phyloP scores from a whole-genome alignment of 92 coral and sea anemone species.

The Montipora capitata region DNA sequence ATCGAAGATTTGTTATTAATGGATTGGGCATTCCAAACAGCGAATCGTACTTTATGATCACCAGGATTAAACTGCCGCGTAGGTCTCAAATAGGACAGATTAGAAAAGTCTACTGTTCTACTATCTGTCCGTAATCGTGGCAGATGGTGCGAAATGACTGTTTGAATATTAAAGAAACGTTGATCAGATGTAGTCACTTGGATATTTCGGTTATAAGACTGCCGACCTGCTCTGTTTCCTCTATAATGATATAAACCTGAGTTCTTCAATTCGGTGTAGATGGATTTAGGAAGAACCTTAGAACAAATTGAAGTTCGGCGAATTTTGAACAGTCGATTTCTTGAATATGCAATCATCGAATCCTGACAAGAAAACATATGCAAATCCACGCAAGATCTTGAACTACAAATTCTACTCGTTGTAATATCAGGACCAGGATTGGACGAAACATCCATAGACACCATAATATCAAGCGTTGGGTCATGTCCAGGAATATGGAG shows the following conservation, averaged over 20 bases:
- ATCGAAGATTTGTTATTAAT: too few species aligned
- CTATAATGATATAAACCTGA: background rate
- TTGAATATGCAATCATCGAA: background rate
- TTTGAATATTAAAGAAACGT: background rate
- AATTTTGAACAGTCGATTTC: conserved; percentile 3
- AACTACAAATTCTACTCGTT: background rate
- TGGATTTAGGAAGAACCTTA: background rate
- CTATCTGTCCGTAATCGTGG: background rate
- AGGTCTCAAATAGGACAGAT: background rate
- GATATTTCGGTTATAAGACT: background rate
- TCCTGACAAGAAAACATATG: background rate
- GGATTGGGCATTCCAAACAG: too few species aligned
- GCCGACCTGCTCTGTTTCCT: conserved; percentile 2
- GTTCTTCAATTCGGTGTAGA: background rate
- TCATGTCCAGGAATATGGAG: conserved; percentile 47
- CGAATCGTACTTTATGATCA: background rate
- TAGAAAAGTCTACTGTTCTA: too few species aligned
- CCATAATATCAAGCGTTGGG: conserved; percentile 46
- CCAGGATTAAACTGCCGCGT: background rate
- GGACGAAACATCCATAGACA: conserved; percentile 4
- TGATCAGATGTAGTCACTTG: background rate
- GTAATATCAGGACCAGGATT: too few species aligned
- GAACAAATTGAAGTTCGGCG: conserved; percentile 7
- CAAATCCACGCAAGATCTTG: background rate
- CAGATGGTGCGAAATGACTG: background rate